Evolutionary conservation across 37 sponge, comb jelly and placozoan genomes (phyloP), one percentile per base, ranked within the genome.

Genomic region (Spongilla lacustris): DNA sequence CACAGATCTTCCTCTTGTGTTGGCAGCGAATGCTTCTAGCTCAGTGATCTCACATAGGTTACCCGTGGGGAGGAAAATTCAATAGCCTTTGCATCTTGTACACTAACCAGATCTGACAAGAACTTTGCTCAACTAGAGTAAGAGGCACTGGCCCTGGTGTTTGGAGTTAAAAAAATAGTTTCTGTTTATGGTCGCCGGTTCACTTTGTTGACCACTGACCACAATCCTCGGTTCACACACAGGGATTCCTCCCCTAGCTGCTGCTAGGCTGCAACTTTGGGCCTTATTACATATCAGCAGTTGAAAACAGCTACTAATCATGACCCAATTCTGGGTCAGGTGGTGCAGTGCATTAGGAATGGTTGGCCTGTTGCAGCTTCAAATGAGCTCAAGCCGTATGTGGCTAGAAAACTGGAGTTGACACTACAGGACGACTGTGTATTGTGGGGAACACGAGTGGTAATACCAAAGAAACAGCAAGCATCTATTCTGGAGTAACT

Each of bases 251-350:
- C 25, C 81, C 9, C 37, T 81, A 11, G 81, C 81, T n/a, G 81
- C 81, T 30, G 81, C 81, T 23, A 5, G 81, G 4, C 12, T 81
- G 69, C 81, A 81, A 23, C 68, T 73, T 2, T 87, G 83, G 86
- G 91, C 87, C 21, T 22, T 91, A 26, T 73, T 86, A 24, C 25
- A 41, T 13, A 38, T 34, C 66, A 82, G 86, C 78, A 36, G n/a
- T 10, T 91, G 82, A 36, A n/a, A 50, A 29, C 4, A 33, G 80
- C 36, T 14, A 85, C 89, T 29, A 9, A 34, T 1, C 36, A 36
- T 38, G 90, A 93, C 76, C 94, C 84, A 4, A 66, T 89, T 25
- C 79, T 89, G 27, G 82, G 75, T 25, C 37, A 86, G 37, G 90
- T 94, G 33, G 4, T 83, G 71, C 69, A 28, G 9, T 93, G 49